Percentiles rank a stretch among this genome's conserved stretches.
Conservation (phyloP, 2,113 vertebrate genomes). For the Solenodon paradoxus region DNA sequence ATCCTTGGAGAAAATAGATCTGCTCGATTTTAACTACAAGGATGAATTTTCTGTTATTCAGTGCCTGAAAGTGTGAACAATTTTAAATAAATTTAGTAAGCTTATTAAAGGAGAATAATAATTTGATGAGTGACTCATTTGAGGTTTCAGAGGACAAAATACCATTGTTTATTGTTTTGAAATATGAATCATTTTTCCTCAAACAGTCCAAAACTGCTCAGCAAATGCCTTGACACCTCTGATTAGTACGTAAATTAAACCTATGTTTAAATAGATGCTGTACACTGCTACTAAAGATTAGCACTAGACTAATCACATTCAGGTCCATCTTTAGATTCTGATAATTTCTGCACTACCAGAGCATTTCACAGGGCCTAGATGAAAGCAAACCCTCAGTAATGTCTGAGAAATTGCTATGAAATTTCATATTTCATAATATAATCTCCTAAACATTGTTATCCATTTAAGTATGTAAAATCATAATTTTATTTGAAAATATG, state of each 20-base stretch:
- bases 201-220: background rate
- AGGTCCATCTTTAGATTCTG: background rate
- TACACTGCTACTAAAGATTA: background rate
- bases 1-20: constrained; percentile 16
- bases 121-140: constrained; percentile 11
- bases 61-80: background rate
- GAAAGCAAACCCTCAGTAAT: background rate
- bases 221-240: background rate
- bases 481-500: background rate
- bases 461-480: background rate
- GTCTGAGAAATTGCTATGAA: background rate
- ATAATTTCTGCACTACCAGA: background rate
- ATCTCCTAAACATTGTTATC: background rate
- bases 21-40: constrained; percentile 32
- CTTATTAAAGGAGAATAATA: background rate
- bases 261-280: background rate
- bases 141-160: background rate
- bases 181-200: background rate
- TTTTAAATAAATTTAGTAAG: constrained; percentile 24
- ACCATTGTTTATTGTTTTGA: background rate
- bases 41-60: background rate
- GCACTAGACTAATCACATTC: background rate
- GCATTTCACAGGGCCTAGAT: background rate
- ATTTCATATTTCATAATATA: background rate
- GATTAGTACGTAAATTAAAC: background rate